Evolutionary conservation across 2,888 invertebrate genomes (phyloP).

Genomic region (Eupithecia insigniata): DNA sequence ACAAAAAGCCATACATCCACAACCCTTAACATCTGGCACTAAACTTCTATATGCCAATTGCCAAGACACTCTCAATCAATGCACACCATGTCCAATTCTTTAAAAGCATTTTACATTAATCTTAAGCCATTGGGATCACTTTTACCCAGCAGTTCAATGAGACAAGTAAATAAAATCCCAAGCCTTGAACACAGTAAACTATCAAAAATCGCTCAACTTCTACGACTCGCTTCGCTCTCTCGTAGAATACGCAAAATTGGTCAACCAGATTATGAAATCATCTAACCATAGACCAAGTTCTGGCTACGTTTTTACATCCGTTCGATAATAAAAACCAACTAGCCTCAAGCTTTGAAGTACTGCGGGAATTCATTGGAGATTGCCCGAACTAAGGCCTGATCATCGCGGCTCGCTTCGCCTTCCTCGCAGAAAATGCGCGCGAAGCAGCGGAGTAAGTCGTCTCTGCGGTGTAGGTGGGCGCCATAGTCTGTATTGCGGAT

Average conservation of each 20-base stretch:
- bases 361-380: conserved; percentile 94
- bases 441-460: conserved; percentile 93
- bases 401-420: conserved; percentile 88
- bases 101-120: neutral
- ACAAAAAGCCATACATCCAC: neutral
- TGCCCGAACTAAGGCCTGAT: conserved; percentile 91
- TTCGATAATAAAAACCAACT: neutral
- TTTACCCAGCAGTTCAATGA: neutral
- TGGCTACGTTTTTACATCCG: neutral
- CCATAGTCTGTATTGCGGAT: conserved; percentile 92
- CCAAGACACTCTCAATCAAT: neutral
- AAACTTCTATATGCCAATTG: neutral
- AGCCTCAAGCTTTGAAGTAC: conserved; percentile 86
- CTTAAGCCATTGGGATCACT: neutral
- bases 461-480: conserved; percentile 90
- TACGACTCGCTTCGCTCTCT: neutral
- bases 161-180: neutral
- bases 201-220: neutral
- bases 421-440: conserved; percentile 94
- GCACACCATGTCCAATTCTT: neutral
- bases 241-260: neutral
- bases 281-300: neutral
- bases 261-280: neutral
- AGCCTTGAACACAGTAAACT: neutral
- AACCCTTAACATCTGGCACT: neutral